Evolutionary conservation across 2,888 invertebrate genomes (phyloP).

Genomic region (Drosophila greeni): DNA sequence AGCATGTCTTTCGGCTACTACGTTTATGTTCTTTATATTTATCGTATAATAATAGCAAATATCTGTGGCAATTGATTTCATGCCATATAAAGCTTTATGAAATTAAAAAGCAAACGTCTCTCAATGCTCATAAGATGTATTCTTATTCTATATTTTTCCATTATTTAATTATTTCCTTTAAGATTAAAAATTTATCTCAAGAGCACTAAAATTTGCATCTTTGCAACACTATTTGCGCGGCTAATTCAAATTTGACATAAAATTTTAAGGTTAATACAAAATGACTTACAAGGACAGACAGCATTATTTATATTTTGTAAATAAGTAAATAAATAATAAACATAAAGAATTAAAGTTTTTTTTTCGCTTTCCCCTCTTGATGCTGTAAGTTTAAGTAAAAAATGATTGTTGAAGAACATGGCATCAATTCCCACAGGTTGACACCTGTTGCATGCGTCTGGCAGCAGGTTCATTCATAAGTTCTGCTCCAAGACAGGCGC

Average conservation of each 20-base stretch:
- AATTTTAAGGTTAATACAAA: background rate
- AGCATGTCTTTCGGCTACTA: too few species aligned
- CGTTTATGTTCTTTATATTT: too few species aligned
- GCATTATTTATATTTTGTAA: background rate
- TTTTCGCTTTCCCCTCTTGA: rapidly evolving
- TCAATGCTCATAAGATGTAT: too few species aligned
- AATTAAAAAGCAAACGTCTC: too few species aligned
- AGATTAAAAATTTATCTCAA: too few species aligned
- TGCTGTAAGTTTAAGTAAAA: background rate
- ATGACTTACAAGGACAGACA: too few species aligned
- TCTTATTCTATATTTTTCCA: too few species aligned
- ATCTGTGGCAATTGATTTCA: too few species aligned
- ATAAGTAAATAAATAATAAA: background rate
- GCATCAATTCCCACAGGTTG: constrained; percentile 4
- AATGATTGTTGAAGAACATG: background rate
- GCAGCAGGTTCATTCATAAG: constrained; percentile 61
- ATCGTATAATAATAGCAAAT: too few species aligned
- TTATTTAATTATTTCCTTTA: too few species aligned
- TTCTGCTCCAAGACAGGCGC: constrained; percentile 43
- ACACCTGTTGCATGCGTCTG: constrained; percentile 60
- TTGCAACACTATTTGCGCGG: constrained; percentile 4
- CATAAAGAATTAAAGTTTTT: background rate
- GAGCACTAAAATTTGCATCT: background rate
- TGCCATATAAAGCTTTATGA: too few species aligned
- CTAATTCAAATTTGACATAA: background rate